Percentiles rank a stretch among this genome's conserved stretches.
These are phyloP conservation scores for Zaprionus gabonicus DNA, from an alignment of 1,140 invertebrate species.

Conservation along the genomic window DNA sequence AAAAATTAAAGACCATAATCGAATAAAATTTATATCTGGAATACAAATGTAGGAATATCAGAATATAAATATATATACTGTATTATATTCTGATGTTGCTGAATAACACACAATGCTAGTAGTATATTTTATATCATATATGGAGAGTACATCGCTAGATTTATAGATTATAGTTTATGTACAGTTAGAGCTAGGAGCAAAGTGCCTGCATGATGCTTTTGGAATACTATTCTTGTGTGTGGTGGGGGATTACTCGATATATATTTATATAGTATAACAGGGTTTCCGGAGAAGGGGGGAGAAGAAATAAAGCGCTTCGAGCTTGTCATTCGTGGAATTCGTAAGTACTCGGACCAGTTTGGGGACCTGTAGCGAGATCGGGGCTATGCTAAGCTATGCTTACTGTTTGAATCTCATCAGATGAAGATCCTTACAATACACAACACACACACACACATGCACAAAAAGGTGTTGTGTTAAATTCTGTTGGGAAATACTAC, in stretches of 20 bases:
- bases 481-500: constrained; percentile 50
- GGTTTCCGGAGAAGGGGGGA: not conserved
- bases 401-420: constrained; percentile 26
- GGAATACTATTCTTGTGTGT: constrained; percentile 65
- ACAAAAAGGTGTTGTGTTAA: constrained; percentile 52
- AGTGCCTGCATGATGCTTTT: constrained; percentile 59
- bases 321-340: constrained; percentile 59
- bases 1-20: constrained; percentile 26
- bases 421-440: constrained; percentile 50
- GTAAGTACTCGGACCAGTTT: constrained; percentile 41
- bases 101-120: not conserved
- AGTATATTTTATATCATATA: constrained; percentile 30
- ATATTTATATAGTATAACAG: constrained; percentile 1
- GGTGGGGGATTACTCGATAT: constrained; percentile 21
- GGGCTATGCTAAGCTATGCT: constrained; percentile 59
- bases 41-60: constrained; percentile 52
- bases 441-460: not conserved
- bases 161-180: constrained; percentile 17
- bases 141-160: constrained; percentile 33
- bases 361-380: constrained; percentile 55
- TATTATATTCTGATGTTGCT: not conserved
- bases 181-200: constrained; percentile 37
- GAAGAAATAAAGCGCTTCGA: constrained; percentile 40
- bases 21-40: constrained; percentile 21
- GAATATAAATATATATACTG: constrained; percentile 38